Conservation (phyloP, 2,797 vertebrate species). For the Leptatherina wallacei region DNA sequence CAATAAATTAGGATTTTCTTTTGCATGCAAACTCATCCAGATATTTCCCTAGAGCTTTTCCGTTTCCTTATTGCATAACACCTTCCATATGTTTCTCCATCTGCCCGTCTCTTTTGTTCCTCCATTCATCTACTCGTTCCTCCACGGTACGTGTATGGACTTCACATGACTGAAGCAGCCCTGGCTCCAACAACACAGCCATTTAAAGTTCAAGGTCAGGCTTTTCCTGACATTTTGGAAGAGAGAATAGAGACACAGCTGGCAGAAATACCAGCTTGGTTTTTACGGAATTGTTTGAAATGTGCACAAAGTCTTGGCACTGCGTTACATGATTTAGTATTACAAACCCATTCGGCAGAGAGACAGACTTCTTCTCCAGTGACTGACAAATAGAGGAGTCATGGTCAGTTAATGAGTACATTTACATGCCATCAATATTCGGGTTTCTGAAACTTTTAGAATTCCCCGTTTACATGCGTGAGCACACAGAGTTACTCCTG, state of each 20-base stretch:
- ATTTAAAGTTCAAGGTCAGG: conserved; percentile 33
- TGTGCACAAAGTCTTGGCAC: too few relatives aligned
- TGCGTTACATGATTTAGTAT: too few relatives aligned
- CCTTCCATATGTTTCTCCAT: conserved; percentile 63
- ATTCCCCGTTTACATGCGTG: too few relatives aligned
- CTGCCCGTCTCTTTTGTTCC: conserved; percentile 45
- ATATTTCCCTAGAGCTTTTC: conserved; percentile 51
- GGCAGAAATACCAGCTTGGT: not conserved
- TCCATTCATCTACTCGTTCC: conserved; percentile 29
- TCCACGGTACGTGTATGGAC: conserved; percentile 32
- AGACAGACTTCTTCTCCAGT: not conserved
- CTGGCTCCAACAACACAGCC: conserved; percentile 16
- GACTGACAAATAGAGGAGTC: not conserved
- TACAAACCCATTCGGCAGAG: too few relatives aligned
- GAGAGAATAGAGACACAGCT: not conserved
- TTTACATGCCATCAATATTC: too few relatives aligned
- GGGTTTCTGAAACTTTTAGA: too few relatives aligned
- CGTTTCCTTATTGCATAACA: conserved; percentile 63
- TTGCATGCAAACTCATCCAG: not conserved
- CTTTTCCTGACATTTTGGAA: conserved; percentile 15
- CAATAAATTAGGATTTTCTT: not conserved
- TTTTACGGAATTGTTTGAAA: too few relatives aligned
- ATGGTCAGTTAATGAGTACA: not conserved
- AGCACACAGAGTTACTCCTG: too few relatives aligned
- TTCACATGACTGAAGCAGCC: conserved; percentile 28